Evolutionary conservation across 2,888 invertebrate genomes (phyloP).

Genomic region (Lycaena phlaeas): DNA sequence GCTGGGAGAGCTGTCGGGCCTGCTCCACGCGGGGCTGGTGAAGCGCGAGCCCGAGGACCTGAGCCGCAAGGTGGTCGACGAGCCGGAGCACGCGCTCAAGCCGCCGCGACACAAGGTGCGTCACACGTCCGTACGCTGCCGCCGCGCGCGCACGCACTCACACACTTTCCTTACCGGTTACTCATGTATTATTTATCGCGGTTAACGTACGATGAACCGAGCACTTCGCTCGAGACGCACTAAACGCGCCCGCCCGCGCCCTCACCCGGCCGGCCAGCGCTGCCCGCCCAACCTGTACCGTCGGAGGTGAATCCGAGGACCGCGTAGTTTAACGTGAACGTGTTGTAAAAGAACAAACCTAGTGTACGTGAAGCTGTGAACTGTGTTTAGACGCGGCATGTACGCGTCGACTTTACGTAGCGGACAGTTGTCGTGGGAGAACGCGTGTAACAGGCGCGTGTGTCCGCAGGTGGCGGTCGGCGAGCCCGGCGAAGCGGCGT

Average conservation of each 20-base stretch:
- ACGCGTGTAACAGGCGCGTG: constrained; percentile 77
- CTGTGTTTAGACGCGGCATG: constrained; percentile 66
- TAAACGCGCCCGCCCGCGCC: constrained; percentile 75
- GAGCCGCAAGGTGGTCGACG: constrained; percentile 78
- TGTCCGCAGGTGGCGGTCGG: constrained; percentile 73
- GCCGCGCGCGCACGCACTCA: constrained; percentile 70
- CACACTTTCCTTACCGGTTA: constrained; percentile 68
- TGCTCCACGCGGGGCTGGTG: constrained; percentile 79
- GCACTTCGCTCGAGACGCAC: constrained; percentile 70
- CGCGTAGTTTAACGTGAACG: constrained; percentile 41
- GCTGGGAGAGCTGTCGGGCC: constrained; percentile 75
- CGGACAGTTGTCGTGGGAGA: constrained; percentile 74
- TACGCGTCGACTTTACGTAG: constrained; percentile 75
- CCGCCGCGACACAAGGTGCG: constrained; percentile 78
- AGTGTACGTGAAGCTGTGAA: constrained; percentile 68
- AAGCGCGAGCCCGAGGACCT: constrained; percentile 89
- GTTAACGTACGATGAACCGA: constrained; percentile 72
- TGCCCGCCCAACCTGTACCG: constrained; percentile 73
- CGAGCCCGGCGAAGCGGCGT: constrained; percentile 74
- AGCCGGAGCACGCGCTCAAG: constrained; percentile 76
- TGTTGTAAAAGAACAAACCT: constrained; percentile 43
- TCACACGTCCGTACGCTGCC: constrained; percentile 69
- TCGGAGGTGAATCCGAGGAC: constrained; percentile 62
- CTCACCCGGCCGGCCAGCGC: constrained; percentile 72
- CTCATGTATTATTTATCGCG: constrained; percentile 71